phyloP scores from a whole-genome alignment of 2,888 invertebrate genomes.

The Papilio demoleus region DNA sequence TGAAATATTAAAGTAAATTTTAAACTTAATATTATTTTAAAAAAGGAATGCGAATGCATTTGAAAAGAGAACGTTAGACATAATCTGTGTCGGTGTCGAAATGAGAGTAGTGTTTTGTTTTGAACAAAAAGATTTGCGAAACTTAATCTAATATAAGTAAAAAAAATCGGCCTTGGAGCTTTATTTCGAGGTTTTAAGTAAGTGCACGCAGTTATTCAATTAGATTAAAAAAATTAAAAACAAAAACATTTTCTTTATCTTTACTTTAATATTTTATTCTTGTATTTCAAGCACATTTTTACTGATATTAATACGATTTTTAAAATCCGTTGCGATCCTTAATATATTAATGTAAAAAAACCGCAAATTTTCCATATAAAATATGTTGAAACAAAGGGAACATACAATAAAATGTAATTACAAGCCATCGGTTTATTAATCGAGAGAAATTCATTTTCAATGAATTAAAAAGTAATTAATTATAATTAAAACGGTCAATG shows the following conservation, averaged over 20 bases:
- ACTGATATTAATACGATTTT: neutral
- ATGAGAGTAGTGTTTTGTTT: conserved; percentile 31
- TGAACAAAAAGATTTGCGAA: conserved; percentile 34
- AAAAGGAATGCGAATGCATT: conserved; percentile 10
- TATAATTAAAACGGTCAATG: conserved; percentile 48
- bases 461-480: conserved; percentile 50
- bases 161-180: conserved; percentile 16
- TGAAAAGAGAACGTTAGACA: neutral
- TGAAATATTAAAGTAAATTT: too few relatives aligned
- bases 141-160: conserved; percentile 27
- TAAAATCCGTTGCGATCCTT: neutral
- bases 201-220: too few relatives aligned
- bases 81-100: conserved; percentile 17
- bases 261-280: neutral
- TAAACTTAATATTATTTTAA: neutral
- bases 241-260: neutral
- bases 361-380: conserved; percentile 5
- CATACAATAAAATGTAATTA: conserved; percentile 29
- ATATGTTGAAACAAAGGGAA: conserved; percentile 18
- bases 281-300: neutral
- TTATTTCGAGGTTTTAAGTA: neutral
- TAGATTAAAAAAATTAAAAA: too few relatives aligned
- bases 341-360: conserved; percentile 5
- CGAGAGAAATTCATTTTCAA: conserved; percentile 30
- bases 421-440: conserved; percentile 28